Percentiles rank a stretch among this genome's conserved stretches.
Evolutionary conservation across 2,113 vertebrate genomes (phyloP).

Genomic region (Macquaria australasica): DNA sequence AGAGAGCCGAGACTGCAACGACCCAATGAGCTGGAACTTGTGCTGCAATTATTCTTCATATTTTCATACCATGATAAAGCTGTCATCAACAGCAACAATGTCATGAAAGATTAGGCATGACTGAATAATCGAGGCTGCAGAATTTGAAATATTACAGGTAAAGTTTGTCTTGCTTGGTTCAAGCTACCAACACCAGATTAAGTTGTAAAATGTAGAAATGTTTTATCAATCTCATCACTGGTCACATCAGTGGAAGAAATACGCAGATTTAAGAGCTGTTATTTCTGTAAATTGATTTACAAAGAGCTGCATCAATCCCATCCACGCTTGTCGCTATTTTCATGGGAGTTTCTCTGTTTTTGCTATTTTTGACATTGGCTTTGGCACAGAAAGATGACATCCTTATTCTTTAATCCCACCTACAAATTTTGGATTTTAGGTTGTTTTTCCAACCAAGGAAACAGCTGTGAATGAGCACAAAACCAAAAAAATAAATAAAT

Average conservation of each 20-base stretch:
- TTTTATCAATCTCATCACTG: neutral
- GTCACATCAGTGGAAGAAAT: neutral
- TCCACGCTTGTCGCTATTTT: neutral
- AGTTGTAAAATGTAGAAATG: neutral
- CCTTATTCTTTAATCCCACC: neutral
- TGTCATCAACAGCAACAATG: neutral
- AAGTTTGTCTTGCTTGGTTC: no score
- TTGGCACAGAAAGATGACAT: neutral
- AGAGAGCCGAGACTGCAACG: neutral
- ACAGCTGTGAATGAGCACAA: no score
- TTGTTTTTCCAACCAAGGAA: no score
- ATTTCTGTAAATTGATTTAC: neutral
- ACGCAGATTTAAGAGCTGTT: neutral
- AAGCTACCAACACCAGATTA: neutral
- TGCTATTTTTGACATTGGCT: neutral
- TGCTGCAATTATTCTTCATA: neutral
- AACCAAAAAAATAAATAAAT: no score
- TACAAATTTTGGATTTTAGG: neutral
- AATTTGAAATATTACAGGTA: neutral
- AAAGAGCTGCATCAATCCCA: neutral
- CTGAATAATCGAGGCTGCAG: neutral
- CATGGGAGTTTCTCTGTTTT: neutral
- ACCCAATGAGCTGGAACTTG: neutral
- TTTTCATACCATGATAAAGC: neutral
- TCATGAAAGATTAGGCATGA: neutral